These are phyloP conservation scores for Thelaira solivaga DNA, from an alignment of 2,888 invertebrate species.

Conservation along the genomic window DNA sequence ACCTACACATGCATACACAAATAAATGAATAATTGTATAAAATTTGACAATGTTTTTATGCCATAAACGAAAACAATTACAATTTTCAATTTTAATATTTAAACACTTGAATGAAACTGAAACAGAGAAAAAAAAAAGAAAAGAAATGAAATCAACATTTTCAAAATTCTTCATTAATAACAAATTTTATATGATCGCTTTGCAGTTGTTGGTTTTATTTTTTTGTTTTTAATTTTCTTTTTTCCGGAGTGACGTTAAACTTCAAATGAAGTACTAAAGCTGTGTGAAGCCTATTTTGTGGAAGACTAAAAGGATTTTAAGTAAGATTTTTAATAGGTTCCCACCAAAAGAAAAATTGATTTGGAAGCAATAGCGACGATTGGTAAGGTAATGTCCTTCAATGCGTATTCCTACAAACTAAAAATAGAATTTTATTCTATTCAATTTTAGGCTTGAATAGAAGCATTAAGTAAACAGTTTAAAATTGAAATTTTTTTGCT, in stretches of 20 bases:
- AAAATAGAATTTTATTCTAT: too few species aligned
- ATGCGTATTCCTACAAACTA: too few species aligned
- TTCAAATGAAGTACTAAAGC: slow-evolving; percentile 7
- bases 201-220: not conserved
- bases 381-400: too few species aligned
- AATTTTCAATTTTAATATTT: slow-evolving; percentile 60
- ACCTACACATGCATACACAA: not conserved
- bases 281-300: too few species aligned
- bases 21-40: slow-evolving; percentile 7
- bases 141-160: slow-evolving; percentile 36
- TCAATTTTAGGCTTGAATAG: too few species aligned
- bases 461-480: too few species aligned
- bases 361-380: too few species aligned
- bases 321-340: too few species aligned
- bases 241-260: slow-evolving; percentile 12
- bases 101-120: slow-evolving; percentile 51
- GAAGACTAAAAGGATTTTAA: too few species aligned
- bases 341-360: too few species aligned
- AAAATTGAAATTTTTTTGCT: too few species aligned
- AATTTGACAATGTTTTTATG: slow-evolving; percentile 22
- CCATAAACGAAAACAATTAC: slow-evolving; percentile 59
- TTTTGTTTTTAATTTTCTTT: not conserved
- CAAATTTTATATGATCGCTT: slow-evolving; percentile 22
- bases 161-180: slow-evolving; percentile 42
- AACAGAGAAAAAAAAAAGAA: too few species aligned